These are phyloP conservation scores for Galagoides demidoff DNA, from an alignment of 2,797 vertebrate genomes.

Conservation along the genomic window DNA sequence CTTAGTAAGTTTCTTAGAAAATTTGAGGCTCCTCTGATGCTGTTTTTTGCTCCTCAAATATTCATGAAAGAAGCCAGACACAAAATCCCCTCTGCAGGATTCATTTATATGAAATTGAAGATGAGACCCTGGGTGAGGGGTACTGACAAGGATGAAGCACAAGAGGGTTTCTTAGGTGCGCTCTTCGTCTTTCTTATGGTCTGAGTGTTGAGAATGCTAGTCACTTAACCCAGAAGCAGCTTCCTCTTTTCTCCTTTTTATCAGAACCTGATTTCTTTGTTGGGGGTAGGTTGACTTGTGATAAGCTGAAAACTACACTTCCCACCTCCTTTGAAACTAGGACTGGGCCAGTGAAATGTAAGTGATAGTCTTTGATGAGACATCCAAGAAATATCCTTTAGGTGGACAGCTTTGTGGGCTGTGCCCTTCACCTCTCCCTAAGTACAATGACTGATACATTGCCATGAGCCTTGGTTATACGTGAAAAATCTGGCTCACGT, in stretches of 20 bases:
- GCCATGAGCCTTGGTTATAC: neutral
- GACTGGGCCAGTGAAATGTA: neutral
- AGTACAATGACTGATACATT: neutral
- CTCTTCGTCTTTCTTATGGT: neutral
- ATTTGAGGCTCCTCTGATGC: neutral
- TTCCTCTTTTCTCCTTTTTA: neutral
- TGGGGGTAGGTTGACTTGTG: neutral
- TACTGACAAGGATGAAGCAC: neutral
- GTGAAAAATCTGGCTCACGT: rapidly evolving
- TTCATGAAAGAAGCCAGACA: neutral
- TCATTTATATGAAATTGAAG: neutral
- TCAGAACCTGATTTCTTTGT: neutral
- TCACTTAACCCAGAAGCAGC: neutral
- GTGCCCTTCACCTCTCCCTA: neutral
- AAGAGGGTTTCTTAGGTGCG: neutral
- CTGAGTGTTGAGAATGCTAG: neutral
- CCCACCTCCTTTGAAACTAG: neutral
- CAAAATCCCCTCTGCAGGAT: neutral
- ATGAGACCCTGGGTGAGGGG: neutral
- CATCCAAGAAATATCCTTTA: neutral
- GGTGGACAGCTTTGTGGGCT: neutral
- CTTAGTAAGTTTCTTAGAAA: neutral
- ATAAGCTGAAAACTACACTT: neutral
- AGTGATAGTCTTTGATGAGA: neutral
- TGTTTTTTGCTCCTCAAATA: neutral